These are phyloP conservation scores for Cabera pusaria DNA, from an alignment of 2,888 invertebrate genomes.

Conservation along the genomic window DNA sequence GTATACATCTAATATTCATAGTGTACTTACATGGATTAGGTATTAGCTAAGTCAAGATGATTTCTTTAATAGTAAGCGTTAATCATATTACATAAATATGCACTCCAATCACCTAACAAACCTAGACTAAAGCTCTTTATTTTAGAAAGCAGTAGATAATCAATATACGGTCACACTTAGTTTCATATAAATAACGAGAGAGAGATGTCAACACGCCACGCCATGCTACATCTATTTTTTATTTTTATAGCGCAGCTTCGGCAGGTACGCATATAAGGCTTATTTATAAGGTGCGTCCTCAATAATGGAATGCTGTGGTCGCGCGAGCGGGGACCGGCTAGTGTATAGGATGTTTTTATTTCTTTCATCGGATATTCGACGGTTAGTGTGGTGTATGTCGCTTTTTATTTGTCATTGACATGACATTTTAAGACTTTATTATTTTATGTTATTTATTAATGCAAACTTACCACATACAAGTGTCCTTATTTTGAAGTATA, in stretches of 20 bases:
- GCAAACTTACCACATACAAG: no score
- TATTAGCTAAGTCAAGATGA: no score
- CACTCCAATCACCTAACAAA: no score
- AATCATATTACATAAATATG: no score
- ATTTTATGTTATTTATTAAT: no score
- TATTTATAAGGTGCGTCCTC: slow-evolving; percentile 72
- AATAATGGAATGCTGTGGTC: slow-evolving; percentile 73
- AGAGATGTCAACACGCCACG: slow-evolving; percentile 65
- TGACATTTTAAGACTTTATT: no score
- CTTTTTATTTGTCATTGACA: slow-evolving; percentile 2
- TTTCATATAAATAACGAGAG: slow-evolving; percentile 36
- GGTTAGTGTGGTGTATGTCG: slow-evolving; percentile 1
- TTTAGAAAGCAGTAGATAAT: no score
- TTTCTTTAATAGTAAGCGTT: no score
- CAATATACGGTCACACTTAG: slow-evolving; percentile 22
- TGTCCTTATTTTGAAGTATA: no score
- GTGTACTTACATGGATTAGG: no score
- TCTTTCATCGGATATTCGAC: slow-evolving; percentile 1
- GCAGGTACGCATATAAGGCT: slow-evolving; percentile 70
- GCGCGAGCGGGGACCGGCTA: slow-evolving; percentile 47
- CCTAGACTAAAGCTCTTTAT: no score
- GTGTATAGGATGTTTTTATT: slow-evolving; percentile 55
- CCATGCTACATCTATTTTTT: slow-evolving; percentile 51
- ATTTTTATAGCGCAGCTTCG: slow-evolving; percentile 54
- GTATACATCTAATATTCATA: no score